Evolutionary conservation across 2,888 invertebrate species (phyloP).

Genomic region (Pteria penguin): DNA sequence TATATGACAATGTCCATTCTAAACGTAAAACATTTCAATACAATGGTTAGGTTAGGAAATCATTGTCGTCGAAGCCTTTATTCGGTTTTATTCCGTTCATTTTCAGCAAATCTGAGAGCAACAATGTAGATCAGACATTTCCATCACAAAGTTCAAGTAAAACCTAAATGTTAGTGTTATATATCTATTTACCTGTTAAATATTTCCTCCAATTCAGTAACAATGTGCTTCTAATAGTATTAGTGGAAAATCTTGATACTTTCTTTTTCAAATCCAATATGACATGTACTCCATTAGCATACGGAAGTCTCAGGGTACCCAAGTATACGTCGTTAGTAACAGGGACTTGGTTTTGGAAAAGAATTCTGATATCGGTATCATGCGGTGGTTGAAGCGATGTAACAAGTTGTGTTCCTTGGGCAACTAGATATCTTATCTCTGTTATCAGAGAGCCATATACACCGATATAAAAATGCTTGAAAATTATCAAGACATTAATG

Average conservation of each 20-base stretch:
- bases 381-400: background rate
- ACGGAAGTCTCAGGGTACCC: background rate
- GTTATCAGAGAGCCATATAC: slow-evolving; percentile 28
- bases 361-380: background rate
- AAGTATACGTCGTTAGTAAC: background rate
- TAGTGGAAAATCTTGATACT: background rate
- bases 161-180: too few species aligned
- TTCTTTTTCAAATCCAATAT: background rate
- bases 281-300: background rate
- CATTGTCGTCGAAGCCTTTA: too few species aligned
- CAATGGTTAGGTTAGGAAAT: too few species aligned
- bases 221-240: background rate
- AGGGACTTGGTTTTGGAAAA: background rate
- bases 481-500: slow-evolving; percentile 23
- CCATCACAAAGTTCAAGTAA: too few species aligned
- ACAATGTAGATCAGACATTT: too few species aligned
- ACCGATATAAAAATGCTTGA: slow-evolving; percentile 17
- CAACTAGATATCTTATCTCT: slow-evolving; percentile 19
- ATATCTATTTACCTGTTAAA: background rate
- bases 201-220: background rate
- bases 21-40: too few species aligned
- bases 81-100: too few species aligned
- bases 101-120: too few species aligned
- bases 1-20: too few species aligned
- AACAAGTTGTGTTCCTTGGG: background rate